Evolutionary conservation across 2,888 invertebrate genomes (phyloP).

Genomic region (Onchidella celtica): DNA sequence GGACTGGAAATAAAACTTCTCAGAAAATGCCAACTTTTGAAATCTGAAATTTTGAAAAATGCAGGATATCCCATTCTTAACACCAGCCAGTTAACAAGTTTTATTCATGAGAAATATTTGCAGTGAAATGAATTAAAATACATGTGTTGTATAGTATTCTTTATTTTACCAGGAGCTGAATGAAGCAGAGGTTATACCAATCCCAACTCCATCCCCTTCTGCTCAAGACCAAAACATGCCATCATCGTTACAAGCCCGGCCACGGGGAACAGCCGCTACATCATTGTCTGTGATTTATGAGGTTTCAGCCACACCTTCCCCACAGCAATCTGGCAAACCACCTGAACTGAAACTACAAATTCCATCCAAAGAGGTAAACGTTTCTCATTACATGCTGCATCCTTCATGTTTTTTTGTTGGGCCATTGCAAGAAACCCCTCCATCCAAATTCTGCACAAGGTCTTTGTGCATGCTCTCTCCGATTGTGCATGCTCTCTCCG

Average conservation of each 20-base stretch:
- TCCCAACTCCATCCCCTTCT: conserved; percentile 47
- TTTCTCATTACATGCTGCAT: background rate
- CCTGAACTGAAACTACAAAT: conserved; percentile 29
- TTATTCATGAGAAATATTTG: too few species aligned
- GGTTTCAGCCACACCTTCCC: background rate
- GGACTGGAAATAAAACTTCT: too few species aligned
- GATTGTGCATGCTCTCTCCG: too few species aligned
- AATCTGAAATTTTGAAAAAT: too few species aligned
- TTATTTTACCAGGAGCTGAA: conserved; percentile 59
- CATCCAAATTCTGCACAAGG: background rate
- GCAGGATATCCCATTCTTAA: too few species aligned
- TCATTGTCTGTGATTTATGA: background rate
- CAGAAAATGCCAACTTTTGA: too few species aligned
- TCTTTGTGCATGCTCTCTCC: too few species aligned
- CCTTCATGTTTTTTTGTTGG: background rate
- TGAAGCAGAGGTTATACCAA: conserved; percentile 63
- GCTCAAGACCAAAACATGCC: background rate
- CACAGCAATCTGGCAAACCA: background rate
- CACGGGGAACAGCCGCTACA: background rate
- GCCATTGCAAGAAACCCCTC: background rate
- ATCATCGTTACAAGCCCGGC: background rate
- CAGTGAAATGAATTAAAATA: too few species aligned
- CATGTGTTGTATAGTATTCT: too few species aligned
- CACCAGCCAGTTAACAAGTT: too few species aligned
- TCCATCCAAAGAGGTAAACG: conserved; percentile 36